Percentiles rank a stretch among this genome's conserved stretches.
Conservation (phyloP, 2,888 invertebrate species). For the Cheilosia vulpina region DNA sequence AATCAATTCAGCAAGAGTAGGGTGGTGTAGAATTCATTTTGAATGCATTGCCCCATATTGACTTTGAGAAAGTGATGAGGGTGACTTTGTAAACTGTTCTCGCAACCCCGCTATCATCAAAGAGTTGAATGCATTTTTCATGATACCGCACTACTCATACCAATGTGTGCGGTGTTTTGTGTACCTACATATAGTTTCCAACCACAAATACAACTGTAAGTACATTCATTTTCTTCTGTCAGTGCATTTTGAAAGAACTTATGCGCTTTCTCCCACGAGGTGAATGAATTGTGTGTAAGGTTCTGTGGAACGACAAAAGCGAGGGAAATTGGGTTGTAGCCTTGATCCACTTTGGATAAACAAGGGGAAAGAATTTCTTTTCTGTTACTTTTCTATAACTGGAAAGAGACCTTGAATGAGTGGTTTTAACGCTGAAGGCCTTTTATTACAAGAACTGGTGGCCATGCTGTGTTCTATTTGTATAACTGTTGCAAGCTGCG, state of each 20-base stretch:
- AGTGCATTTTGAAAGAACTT: conserved; percentile 37
- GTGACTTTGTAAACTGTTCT: conserved; percentile 64
- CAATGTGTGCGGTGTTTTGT: conserved; percentile 21
- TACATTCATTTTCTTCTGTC: conserved; percentile 3
- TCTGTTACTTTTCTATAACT: conserved; percentile 38
- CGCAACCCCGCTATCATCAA: conserved; percentile 39
- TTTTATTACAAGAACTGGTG: conserved; percentile 51
- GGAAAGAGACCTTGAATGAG: conserved; percentile 53
- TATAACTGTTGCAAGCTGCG: conserved; percentile 1
- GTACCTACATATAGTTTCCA: background rate
- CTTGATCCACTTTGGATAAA: conserved; percentile 69
- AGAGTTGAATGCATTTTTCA: conserved; percentile 71
- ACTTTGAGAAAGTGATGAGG: conserved; percentile 66
- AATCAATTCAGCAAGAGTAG: conserved; percentile 55
- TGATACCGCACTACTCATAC: conserved; percentile 13
- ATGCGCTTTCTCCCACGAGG: conserved; percentile 50
- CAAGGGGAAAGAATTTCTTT: conserved; percentile 49
- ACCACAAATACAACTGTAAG: conserved; percentile 14
- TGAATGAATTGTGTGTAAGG: conserved; percentile 66
- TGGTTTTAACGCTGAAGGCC: conserved; percentile 48
- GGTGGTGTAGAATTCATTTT: conserved; percentile 59
- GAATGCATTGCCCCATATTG: conserved; percentile 69
- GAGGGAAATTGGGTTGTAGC: conserved; percentile 64
- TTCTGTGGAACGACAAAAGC: conserved; percentile 48
- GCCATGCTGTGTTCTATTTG: conserved; percentile 17